These are phyloP conservation scores for Conistra vaccinii DNA, from an alignment of 2,888 invertebrate species.

Conservation along the genomic window DNA sequence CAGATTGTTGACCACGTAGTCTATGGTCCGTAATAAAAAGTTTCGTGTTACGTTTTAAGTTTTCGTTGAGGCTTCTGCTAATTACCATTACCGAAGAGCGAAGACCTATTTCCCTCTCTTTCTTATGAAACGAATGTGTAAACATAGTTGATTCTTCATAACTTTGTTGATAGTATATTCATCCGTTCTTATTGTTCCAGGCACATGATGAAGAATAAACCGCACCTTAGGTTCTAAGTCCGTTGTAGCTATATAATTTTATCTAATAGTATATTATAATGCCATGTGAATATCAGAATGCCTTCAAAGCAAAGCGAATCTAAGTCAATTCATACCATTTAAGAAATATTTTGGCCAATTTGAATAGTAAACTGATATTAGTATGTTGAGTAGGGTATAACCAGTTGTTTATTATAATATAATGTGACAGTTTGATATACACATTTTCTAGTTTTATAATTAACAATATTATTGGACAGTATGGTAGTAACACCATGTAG, in stretches of 20 bases:
- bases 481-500: constrained; percentile 36
- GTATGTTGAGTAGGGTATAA: constrained; percentile 29
- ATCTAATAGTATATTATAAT: constrained; percentile 79
- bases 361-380: constrained; percentile 31
- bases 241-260: constrained; percentile 81
- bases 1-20: not conserved
- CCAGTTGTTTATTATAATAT: constrained; percentile 37
- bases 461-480: constrained; percentile 30
- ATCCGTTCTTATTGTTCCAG: constrained; percentile 89
- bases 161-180: constrained; percentile 14
- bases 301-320: constrained; percentile 81
- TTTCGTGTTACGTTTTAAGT: not conserved
- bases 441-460: constrained; percentile 42
- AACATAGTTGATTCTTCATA: constrained; percentile 1
- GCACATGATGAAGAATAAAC: constrained; percentile 96
- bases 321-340: constrained; percentile 86
- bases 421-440: constrained; percentile 26
- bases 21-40: not conserved
- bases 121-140: constrained; percentile 20
- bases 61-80: not conserved
- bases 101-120: not conserved
- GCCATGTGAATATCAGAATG: constrained; percentile 82
- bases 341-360: constrained; percentile 79
- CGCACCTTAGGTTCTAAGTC: constrained; percentile 94
- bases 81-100: not conserved